These are phyloP conservation scores for Prochilodus magdalenae DNA, from an alignment of 2,113 vertebrate genomes.

Conservation along the genomic window DNA sequence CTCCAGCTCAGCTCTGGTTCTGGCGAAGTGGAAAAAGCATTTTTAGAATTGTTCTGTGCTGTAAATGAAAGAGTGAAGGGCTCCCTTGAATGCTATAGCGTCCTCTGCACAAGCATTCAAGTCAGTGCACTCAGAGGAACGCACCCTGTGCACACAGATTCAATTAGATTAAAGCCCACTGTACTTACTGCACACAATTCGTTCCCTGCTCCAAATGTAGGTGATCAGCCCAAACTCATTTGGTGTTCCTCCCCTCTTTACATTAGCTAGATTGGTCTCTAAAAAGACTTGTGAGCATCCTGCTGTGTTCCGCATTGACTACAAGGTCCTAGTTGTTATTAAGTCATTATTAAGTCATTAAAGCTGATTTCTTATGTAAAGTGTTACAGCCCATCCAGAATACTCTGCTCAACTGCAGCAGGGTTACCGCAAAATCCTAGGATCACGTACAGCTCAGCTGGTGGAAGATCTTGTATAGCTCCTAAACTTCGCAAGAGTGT, in stretches of 20 bases:
- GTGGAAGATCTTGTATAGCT: neutral
- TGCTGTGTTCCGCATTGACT: too few relatives aligned
- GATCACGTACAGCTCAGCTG: neutral
- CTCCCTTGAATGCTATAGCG: slow-evolving; percentile 26
- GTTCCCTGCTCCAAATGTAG: neutral
- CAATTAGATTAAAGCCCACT: neutral
- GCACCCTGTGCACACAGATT: neutral
- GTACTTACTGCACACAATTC: neutral
- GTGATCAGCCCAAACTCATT: neutral
- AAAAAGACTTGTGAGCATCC: too few relatives aligned
- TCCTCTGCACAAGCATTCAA: slow-evolving; percentile 40
- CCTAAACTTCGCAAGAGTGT: too few relatives aligned
- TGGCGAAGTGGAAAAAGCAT: slow-evolving; percentile 61
- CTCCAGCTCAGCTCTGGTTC: slow-evolving; percentile 96
- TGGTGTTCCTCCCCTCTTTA: neutral
- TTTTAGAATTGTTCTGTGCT: slow-evolving; percentile 8
- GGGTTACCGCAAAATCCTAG: too few relatives aligned
- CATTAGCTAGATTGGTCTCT: neutral
- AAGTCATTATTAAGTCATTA: too few relatives aligned
- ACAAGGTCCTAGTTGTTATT: too few relatives aligned
- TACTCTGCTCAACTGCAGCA: too few relatives aligned
- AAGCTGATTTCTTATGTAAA: too few relatives aligned
- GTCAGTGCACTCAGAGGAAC: slow-evolving; percentile 6
- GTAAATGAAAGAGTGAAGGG: neutral
- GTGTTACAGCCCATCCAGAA: too few relatives aligned